Evolutionary conservation across 64 coral and sea anemone genomes (phyloP).

Genomic region (Montipora sp.): DNA sequence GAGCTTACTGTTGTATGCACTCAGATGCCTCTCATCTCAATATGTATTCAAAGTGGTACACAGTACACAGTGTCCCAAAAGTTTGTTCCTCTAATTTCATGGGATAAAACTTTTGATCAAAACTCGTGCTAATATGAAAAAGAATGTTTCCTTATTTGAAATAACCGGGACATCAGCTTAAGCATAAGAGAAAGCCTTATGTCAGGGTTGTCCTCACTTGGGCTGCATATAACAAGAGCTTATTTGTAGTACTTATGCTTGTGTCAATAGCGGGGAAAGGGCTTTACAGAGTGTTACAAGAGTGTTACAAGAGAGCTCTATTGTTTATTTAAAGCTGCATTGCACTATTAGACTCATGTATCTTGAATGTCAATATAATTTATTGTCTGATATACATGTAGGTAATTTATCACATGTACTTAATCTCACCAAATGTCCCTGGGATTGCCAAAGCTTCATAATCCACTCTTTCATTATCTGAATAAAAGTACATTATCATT

Average conservation of each 20-base stretch:
- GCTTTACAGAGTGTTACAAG: no score
- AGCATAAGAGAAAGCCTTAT: background rate
- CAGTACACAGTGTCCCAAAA: background rate
- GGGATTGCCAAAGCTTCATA: background rate
- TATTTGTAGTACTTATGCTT: no score
- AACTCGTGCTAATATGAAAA: constrained; percentile 3
- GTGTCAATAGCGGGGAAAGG: no score
- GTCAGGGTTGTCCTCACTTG: constrained; percentile 12
- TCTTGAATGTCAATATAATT: background rate
- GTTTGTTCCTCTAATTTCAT: no score
- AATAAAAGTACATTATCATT: background rate
- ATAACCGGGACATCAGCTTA: background rate
- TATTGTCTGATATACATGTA: background rate
- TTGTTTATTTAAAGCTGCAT: constrained; percentile 7
- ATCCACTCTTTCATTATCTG: constrained; percentile 7
- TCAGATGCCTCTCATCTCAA: background rate
- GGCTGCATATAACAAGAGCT: background rate
- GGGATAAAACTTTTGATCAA: background rate
- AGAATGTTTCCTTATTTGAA: background rate
- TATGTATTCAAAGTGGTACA: constrained; percentile 13
- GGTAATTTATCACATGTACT: background rate
- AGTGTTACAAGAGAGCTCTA: background rate
- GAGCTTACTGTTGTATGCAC: background rate
- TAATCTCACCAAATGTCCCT: background rate
- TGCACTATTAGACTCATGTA: background rate